phyloP scores from a whole-genome alignment of 2,888 invertebrate species.

The Habrosyne pyritoides region DNA sequence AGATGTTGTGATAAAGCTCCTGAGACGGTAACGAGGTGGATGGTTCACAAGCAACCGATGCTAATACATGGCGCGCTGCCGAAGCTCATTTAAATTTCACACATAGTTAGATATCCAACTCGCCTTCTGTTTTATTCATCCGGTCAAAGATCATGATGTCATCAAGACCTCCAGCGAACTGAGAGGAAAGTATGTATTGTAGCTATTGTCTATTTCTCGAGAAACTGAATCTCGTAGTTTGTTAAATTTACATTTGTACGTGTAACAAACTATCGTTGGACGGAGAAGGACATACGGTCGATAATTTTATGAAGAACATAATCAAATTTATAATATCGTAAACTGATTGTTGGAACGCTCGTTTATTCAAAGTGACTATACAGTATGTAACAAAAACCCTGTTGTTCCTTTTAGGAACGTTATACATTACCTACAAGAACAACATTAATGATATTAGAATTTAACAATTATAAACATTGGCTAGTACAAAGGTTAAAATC shows the following conservation, averaged over 20 bases:
- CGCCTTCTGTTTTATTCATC: constrained; percentile 60
- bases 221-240: background rate
- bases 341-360: constrained; percentile 37
- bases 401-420: too few species aligned
- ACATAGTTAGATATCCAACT: constrained; percentile 43
- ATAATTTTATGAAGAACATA: constrained; percentile 23
- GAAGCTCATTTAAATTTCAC: constrained; percentile 57
- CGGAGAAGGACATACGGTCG: background rate
- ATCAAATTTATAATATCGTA: constrained; percentile 38
- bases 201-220: constrained; percentile 23
- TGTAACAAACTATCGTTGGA: background rate
- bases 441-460: too few species aligned
- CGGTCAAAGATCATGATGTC: constrained; percentile 57
- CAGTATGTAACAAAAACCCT: too few species aligned
- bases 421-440: too few species aligned
- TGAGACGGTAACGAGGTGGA: constrained; percentile 9
- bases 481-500: too few species aligned
- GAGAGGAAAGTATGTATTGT: constrained; percentile 24
- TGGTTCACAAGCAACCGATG: constrained; percentile 13
- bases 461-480: too few species aligned
- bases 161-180: constrained; percentile 29
- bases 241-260: background rate
- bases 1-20: background rate
- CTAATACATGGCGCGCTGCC: constrained; percentile 34
- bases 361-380: constrained; percentile 32